Conservation (phyloP, 1,140 invertebrate species). For the Dolichoris vasculosae region DNA sequence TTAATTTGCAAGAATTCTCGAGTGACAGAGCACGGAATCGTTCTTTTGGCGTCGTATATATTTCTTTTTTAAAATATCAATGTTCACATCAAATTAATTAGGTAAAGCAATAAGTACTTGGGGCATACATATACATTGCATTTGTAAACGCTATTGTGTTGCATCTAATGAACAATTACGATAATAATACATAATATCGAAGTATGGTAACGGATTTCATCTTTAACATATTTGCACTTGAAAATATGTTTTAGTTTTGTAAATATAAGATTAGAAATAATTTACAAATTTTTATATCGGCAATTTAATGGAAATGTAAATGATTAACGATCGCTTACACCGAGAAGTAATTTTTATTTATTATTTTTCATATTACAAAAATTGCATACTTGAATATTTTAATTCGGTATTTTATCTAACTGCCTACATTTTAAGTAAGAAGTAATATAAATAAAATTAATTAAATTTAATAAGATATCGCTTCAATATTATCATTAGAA, state of each 20-base stretch:
- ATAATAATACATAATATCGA: slow-evolving; percentile 22
- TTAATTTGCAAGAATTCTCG: slow-evolving; percentile 41
- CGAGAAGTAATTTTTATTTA: too few species aligned
- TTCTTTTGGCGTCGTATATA: not conserved
- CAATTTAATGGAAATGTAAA: not conserved
- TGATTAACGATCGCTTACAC: not conserved
- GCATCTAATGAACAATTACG: slow-evolving; percentile 32
- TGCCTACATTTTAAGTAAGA: too few species aligned
- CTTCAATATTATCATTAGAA: too few species aligned
- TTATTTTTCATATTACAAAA: too few species aligned
- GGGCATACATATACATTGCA: not conserved
- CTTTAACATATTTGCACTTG: not conserved
- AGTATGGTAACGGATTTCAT: not conserved
- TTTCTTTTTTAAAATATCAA: slow-evolving; percentile 41
- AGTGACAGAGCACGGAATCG: slow-evolving; percentile 22
- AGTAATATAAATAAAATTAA: too few species aligned
- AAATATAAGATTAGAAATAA: not conserved
- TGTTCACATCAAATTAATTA: slow-evolving; percentile 22
- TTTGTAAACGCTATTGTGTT: not conserved
- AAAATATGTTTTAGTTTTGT: not conserved
- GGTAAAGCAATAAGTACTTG: not conserved
- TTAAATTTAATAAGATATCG: too few species aligned
- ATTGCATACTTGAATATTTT: too few species aligned
- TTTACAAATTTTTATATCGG: not conserved
- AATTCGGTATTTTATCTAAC: too few species aligned